Evolutionary conservation across 2,888 invertebrate species (phyloP), one percentile per base, ranked within the genome.

Genomic region (Steromphala cineraria): DNA sequence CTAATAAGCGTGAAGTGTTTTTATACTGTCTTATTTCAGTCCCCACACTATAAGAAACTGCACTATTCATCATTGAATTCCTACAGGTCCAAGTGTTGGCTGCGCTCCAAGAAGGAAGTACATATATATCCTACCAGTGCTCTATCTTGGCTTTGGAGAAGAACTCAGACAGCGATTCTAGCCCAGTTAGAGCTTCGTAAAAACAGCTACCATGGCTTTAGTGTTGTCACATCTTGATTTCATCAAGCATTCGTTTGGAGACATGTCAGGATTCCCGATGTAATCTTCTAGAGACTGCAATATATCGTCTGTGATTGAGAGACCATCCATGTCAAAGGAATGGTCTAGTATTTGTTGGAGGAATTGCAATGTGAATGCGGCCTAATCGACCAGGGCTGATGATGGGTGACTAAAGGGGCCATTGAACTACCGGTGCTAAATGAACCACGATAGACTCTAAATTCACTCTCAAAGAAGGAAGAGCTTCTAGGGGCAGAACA

Each of bases 361-460:
- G 19, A 71, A 71, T 71, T 71, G 71, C n/a, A 71, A 71, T 36
- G 71, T 71, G 71, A 71, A 71, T 71, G 40, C 31, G 28, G 19
- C 31, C 71, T 71, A 71, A 71, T 71, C 71, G 71, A 71, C 71
- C 71, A 15, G 40, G 36, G 13, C 71, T 71, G 15, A 36, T 36
- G 71, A 71, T 71, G 71, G 71, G 71, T 71, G 71, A 36, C 71
- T 71, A 71, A 71, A 71, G 71, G 36, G 71, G 40, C 71, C 71
- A 71, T 71, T 31, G 36, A 71, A 71, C 5, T 71, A 36, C 36
- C 40, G 36, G 31, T 31, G 19, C 71, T 71, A 71, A 71, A 71
- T 40, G 71, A 71, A 71, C 31, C 71, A 71, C 36, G 71, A 71
- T 36, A 71, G 36, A 40, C 31, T 31, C 71, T 36, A 40, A 40